These are phyloP conservation scores for Drosophila monieri DNA, from an alignment of 2,888 invertebrate genomes.

Conservation along the genomic window DNA sequence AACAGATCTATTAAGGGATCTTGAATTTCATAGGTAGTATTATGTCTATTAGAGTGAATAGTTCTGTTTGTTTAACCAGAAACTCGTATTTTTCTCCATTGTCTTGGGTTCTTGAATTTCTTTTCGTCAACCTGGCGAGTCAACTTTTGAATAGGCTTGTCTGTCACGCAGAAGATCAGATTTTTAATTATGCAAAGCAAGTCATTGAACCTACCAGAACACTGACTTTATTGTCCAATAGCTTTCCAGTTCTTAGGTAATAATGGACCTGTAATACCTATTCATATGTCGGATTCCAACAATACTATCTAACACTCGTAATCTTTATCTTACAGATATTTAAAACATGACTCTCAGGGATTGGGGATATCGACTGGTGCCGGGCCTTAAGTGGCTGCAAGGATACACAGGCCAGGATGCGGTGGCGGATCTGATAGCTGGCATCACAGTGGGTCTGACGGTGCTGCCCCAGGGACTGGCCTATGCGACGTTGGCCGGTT, in stretches of 20 bases:
- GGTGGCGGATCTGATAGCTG: slow-evolving; percentile 94
- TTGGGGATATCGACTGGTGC: slow-evolving; percentile 67
- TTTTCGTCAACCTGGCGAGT: slow-evolving; percentile 8
- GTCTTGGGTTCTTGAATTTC: neutral
- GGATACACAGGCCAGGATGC: slow-evolving; percentile 90
- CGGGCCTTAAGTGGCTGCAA: slow-evolving; percentile 88
- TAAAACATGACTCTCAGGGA: slow-evolving; percentile 50
- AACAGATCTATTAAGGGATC: neutral
- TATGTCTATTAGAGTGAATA: neutral
- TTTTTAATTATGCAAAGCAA: slow-evolving; percentile 34
- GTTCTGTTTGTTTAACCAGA: slow-evolving; percentile 7
- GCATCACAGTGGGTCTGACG: slow-evolving; percentile 94
- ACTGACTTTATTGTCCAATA: neutral
- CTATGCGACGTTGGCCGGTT: slow-evolving; percentile 94
- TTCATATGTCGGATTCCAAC: neutral
- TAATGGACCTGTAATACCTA: neutral
- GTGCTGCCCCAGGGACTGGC: slow-evolving; percentile 95
- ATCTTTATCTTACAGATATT: slow-evolving; percentile 5
- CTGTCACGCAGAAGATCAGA: slow-evolving; percentile 27
- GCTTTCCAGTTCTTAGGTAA: neutral
- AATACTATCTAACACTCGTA: no score
- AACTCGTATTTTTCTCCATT: slow-evolving; percentile 19
- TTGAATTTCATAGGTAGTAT: neutral
- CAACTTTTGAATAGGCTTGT: slow-evolving; percentile 9
- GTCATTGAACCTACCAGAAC: slow-evolving; percentile 30